These are phyloP conservation scores for Polyommatus icarus DNA, from an alignment of 2,888 invertebrate genomes.

Conservation along the genomic window DNA sequence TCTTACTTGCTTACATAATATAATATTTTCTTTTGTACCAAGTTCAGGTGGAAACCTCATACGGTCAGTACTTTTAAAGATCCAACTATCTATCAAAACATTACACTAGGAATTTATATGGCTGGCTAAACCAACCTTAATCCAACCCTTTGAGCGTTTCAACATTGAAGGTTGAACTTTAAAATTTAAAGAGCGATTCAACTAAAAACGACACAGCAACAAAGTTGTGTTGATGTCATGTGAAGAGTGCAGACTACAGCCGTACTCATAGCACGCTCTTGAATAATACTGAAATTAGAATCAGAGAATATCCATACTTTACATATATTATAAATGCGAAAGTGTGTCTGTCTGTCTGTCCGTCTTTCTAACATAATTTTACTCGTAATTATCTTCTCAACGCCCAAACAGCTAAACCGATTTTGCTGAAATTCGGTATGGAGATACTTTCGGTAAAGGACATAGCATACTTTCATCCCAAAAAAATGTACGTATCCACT, in stretches of 20 bases:
- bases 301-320: too few relatives aligned
- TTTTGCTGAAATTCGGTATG: too few relatives aligned
- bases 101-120: background rate
- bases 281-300: too few relatives aligned
- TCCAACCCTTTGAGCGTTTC: background rate
- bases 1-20: too few relatives aligned
- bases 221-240: background rate
- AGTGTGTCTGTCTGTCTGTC: too few relatives aligned
- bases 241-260: background rate
- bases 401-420: too few relatives aligned
- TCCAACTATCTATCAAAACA: background rate
- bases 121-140: background rate
- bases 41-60: background rate
- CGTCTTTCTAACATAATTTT: too few relatives aligned
- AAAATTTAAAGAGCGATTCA: constrained; percentile 15
- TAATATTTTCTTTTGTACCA: background rate
- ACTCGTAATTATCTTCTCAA: too few relatives aligned
- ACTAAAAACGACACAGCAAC: background rate
- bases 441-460: too few relatives aligned
- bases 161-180: background rate
- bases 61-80: background rate
- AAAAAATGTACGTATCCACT: too few relatives aligned
- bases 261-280: background rate
- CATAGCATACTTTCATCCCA: too few relatives aligned
- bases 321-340: too few relatives aligned